phyloP scores from a whole-genome alignment of 2,888 invertebrate genomes.

The Melitaea athalia region DNA sequence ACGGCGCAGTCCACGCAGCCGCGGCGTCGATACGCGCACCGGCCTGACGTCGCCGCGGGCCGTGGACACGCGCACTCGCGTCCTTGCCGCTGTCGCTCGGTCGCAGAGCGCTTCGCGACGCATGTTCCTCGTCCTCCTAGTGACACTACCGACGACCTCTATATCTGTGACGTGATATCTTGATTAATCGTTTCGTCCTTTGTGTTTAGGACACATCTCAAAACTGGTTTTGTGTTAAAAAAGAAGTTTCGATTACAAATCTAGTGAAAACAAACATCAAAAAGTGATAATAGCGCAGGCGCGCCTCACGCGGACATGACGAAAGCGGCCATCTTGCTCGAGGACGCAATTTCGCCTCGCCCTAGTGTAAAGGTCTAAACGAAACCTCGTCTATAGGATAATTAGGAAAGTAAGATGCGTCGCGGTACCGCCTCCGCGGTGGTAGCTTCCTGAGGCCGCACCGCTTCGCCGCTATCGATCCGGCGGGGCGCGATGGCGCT shows the following conservation, averaged over 20 bases:
- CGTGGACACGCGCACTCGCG: conserved; percentile 60
- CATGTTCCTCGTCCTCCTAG: conserved; percentile 55
- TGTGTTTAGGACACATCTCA: conserved; percentile 27
- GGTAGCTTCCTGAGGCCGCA: conserved; percentile 72
- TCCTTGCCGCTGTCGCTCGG: conserved; percentile 54
- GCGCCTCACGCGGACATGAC: conserved; percentile 72
- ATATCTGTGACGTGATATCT: conserved; percentile 45
- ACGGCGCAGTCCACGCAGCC: conserved; percentile 53
- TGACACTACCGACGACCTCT: conserved; percentile 54
- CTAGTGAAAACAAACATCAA: conserved; percentile 78
- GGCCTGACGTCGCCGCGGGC: conserved; percentile 65
- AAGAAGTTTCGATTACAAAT: conserved; percentile 47
- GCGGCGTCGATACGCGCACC: conserved; percentile 68
- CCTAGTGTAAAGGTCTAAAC: conserved; percentile 71
- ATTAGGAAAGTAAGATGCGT: conserved; percentile 59
- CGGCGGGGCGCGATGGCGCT: conserved; percentile 73
- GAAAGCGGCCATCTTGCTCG: conserved; percentile 79
- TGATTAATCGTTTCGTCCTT: conserved; percentile 28
- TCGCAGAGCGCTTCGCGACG: conserved; percentile 55
- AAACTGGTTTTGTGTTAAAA: conserved; percentile 49
- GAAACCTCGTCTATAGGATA: conserved; percentile 53
- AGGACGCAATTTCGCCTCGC: conserved; percentile 80
- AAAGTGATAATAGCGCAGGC: conserved; percentile 74
- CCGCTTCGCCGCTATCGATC: conserved; percentile 78
- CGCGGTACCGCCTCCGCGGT: conserved; percentile 61